Base-by-base conservation (phyloP, 1,140 invertebrate genomes). In the Diachasmimorpha longicaudata region DNA sequence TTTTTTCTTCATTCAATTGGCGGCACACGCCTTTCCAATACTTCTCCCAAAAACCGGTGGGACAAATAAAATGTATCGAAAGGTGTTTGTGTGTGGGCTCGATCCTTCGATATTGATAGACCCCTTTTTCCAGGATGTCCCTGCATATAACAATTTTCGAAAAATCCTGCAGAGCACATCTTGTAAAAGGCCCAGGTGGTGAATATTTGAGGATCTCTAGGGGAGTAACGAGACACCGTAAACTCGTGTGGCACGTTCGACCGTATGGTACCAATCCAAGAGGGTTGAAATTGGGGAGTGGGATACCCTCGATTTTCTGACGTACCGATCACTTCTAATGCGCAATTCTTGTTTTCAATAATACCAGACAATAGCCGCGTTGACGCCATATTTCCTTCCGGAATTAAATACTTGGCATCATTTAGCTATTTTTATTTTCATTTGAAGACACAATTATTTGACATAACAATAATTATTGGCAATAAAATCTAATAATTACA, bases 121-220 rank as follows among this genome's bases (percentile, higher is more conserved):
- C 72, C 67, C 73, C 73, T 69, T 75, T 75, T 75, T 52, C 42
- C 66, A 75, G 23, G 42, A 69, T 19, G 44, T 71, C 69, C 25
- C 39, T 42, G 44, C n/a, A 46, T 23, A 48, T 58, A 63, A 72
- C 48, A 58, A 58, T 42, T 36, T 21, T 10, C 36, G 63, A 70
- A 70, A 39, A 48, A 37, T 44, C 31, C 44, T 52, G 48, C 10
- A 44, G 23, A 21, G 44, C 39, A 69, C 66, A 66, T 46, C 25
- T 75, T 67, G 36, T 42, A 39, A 44, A 70, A 21, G 23, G 13
- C 16, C 73, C 73, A 75, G 73, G 73, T 75, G 73, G 73, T 44
- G 14, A 52, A 25, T 75, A 68, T 67, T 31, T 5, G 19, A 48
- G 67, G 31, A 63, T 0, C 23, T 25, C 19, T 63, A 44, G 63